Evolutionary conservation across 2,797 vertebrate species (phyloP).

Genomic region (Picus viridis): DNA sequence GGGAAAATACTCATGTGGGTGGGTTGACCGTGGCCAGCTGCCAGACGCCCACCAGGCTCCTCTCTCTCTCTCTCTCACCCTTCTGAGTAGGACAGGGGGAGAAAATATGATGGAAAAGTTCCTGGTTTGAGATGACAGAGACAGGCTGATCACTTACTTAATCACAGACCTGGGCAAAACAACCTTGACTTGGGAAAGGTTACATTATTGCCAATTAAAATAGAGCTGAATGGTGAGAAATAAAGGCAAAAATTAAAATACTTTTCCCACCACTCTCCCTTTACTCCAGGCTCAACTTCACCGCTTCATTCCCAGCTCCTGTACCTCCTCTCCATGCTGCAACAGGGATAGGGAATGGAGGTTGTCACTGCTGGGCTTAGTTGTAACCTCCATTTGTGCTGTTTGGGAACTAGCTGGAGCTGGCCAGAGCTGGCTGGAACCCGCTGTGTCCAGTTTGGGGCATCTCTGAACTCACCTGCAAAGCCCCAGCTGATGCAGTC

Average conservation of each 20-base stretch:
- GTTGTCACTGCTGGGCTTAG: too few relatives aligned
- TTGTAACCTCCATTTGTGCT: too few relatives aligned
- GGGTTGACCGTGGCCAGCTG: background rate
- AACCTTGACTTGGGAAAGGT: background rate
- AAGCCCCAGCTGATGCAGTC: too few relatives aligned
- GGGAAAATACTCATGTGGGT: background rate
- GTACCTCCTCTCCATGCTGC: background rate
- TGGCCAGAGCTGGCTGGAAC: too few relatives aligned
- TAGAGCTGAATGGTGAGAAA: background rate
- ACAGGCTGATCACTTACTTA: background rate
- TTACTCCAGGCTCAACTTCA: background rate
- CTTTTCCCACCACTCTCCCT: background rate
- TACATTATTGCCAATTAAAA: background rate
- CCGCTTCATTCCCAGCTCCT: too few relatives aligned
- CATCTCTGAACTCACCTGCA: too few relatives aligned
- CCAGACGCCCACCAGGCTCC: background rate
- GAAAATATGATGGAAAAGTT: background rate
- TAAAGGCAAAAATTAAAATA: background rate
- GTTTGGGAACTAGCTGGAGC: background rate
- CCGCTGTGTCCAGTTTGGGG: too few relatives aligned
- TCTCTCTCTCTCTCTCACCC: background rate
- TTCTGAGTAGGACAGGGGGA: background rate
- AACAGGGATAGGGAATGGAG: background rate
- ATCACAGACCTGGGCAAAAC: background rate
- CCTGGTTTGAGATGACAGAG: background rate